A percentile compares a stretch with the other conserved stretches of the same genome.
Evolutionary conservation across 2,113 vertebrate genomes (phyloP).

Genomic region (Calonectris borealis): DNA sequence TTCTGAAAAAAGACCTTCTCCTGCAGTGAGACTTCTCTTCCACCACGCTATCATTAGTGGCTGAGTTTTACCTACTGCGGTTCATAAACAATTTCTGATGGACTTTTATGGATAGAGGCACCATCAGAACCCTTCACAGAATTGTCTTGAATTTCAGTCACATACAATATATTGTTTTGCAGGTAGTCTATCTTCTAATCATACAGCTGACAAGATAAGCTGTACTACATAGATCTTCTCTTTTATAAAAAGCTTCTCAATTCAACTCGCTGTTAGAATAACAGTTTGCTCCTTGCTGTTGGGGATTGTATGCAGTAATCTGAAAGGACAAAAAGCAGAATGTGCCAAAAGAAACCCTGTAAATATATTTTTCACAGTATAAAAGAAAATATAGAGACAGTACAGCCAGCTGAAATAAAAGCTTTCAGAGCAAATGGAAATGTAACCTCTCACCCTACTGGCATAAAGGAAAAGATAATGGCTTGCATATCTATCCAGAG

Average conservation of each 20-base stretch:
- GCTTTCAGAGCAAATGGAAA: background rate
- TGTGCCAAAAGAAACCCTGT: background rate
- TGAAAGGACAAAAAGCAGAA: background rate
- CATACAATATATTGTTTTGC: accelerated
- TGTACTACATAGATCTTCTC: background rate
- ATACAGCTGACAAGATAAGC: background rate
- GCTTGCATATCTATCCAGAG: background rate
- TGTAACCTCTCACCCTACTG: background rate
- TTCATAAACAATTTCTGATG: background rate
- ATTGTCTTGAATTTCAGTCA: background rate
- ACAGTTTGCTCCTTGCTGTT: background rate
- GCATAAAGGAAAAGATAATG: background rate
- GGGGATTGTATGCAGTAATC: background rate
- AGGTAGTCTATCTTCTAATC: background rate
- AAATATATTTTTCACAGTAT: background rate
- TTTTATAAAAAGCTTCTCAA: background rate
- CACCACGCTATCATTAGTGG: background rate
- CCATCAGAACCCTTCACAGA: background rate
- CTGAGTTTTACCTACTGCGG: background rate
- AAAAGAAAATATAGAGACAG: background rate
- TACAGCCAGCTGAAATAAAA: background rate
- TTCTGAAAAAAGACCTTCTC: background rate
- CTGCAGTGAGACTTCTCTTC: background rate
- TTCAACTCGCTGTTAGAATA: background rate
- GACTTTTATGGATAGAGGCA: background rate